phyloP scores from a whole-genome alignment of 2,888 invertebrate genomes.

The Hemicrepidius hirtus region DNA sequence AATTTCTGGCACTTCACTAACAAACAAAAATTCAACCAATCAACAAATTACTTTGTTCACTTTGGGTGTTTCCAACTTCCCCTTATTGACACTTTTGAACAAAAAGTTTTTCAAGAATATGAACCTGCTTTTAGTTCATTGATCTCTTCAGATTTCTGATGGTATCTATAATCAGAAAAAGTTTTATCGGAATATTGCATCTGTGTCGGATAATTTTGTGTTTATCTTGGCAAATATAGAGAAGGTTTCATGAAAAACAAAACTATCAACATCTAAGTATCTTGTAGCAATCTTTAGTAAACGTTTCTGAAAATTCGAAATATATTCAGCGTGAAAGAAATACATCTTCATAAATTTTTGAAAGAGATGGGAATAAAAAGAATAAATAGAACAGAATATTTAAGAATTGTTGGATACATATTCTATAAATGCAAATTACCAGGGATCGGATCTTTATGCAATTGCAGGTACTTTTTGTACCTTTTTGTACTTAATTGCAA shows the following conservation, averaged over 20 bases:
- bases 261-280: background rate
- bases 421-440: no score
- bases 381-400: no score
- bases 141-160: constrained; percentile 16
- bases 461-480: no score
- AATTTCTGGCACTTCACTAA: no score
- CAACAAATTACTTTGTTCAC: background rate
- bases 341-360: no score
- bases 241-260: background rate
- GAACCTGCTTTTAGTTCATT: constrained; percentile 14
- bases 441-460: no score
- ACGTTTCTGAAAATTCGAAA: no score
- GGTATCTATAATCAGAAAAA: background rate
- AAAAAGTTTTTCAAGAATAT: constrained; percentile 10
- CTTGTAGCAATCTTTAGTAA: no score
- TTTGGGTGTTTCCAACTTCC: background rate
- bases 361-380: no score
- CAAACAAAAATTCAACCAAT: background rate
- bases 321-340: no score
- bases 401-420: no score
- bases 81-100: constrained; percentile 10
- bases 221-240: background rate
- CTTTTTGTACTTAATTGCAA: no score
- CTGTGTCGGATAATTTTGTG: background rate
- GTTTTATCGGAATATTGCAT: constrained; percentile 8